phyloP scores from a whole-genome alignment of 2,113 vertebrate genomes.

The Lepidothrix coronata region DNA sequence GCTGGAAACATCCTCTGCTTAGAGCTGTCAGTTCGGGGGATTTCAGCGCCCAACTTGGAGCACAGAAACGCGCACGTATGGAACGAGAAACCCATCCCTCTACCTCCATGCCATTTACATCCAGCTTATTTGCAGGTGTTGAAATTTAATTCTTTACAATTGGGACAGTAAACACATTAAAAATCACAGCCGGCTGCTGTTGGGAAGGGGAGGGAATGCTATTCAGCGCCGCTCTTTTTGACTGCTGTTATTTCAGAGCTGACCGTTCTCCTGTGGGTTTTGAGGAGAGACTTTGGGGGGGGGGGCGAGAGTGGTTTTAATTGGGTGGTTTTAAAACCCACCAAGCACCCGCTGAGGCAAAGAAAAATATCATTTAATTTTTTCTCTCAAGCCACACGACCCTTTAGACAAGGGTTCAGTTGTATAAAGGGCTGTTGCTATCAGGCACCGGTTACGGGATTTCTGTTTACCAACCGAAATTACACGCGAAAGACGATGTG shows the following conservation, averaged over 20 bases:
- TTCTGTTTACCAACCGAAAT: conserved; percentile 72
- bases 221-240: not conserved
- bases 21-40: conserved; percentile 64
- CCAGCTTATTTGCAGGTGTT: conserved; percentile 66
- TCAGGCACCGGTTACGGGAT: conserved; percentile 37
- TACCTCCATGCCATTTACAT: conserved; percentile 40
- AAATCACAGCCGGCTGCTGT: conserved; percentile 49
- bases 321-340: not conserved
- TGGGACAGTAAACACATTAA: conserved; percentile 60
- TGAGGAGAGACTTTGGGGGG: not conserved
- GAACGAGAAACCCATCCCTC: conserved; percentile 51
- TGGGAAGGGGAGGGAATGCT: conserved; percentile 24
- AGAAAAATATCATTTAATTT: conserved; percentile 8
- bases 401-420: conserved; percentile 44
- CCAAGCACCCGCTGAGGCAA: not conserved
- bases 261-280: not conserved
- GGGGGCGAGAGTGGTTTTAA: not conserved
- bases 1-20: conserved; percentile 57
- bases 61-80: not conserved
- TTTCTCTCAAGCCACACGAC: not conserved
- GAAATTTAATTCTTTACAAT: conserved; percentile 73
- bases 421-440: conserved; percentile 48
- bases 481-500: conserved; percentile 49
- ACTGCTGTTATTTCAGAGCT: not conserved
- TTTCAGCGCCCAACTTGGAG: conserved; percentile 64